Conservation (phyloP, 1,140 invertebrate species). For the Papilio polytes region DNA sequence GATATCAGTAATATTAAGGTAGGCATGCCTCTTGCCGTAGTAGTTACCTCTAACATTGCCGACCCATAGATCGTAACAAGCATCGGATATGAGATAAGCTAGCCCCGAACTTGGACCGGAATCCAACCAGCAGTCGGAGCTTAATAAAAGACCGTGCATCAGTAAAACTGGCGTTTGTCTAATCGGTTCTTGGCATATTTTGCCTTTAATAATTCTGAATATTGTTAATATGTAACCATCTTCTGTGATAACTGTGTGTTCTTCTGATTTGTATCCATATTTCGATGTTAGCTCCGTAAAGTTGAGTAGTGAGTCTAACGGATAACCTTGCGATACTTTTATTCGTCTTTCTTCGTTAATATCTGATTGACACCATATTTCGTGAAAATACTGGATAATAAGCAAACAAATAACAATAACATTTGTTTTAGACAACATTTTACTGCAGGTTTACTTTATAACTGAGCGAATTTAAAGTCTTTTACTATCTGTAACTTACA, state of each 20-base stretch:
- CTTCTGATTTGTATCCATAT: slow-evolving; percentile 41
- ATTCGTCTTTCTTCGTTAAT: slow-evolving; percentile 1
- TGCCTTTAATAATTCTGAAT: slow-evolving; percentile 48
- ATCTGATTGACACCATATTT: background rate
- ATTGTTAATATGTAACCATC: slow-evolving; percentile 76
- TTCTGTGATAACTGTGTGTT: slow-evolving; percentile 53
- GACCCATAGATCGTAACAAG: slow-evolving; percentile 26
- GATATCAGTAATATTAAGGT: background rate
- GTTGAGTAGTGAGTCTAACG: slow-evolving; percentile 36
- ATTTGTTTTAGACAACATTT: background rate
- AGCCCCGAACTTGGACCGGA: background rate
- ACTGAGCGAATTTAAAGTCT: slow-evolving; percentile 2
- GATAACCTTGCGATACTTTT: slow-evolving; percentile 6
- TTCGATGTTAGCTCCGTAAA: slow-evolving; percentile 38
- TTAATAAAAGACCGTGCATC: slow-evolving; percentile 25
- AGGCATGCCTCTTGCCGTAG: slow-evolving; percentile 13
- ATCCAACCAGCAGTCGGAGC: slow-evolving; percentile 17
- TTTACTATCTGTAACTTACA: slow-evolving; percentile 2
- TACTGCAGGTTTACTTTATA: background rate
- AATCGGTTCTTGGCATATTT: background rate
- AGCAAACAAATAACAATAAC: background rate
- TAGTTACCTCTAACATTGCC: slow-evolving; percentile 30
- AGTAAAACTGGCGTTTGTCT: slow-evolving; percentile 16
- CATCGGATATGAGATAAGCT: slow-evolving; percentile 18
- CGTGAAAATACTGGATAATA: background rate